Base-by-base conservation (phyloP, 2,797 vertebrate species). In the Periparus ater region DNA sequence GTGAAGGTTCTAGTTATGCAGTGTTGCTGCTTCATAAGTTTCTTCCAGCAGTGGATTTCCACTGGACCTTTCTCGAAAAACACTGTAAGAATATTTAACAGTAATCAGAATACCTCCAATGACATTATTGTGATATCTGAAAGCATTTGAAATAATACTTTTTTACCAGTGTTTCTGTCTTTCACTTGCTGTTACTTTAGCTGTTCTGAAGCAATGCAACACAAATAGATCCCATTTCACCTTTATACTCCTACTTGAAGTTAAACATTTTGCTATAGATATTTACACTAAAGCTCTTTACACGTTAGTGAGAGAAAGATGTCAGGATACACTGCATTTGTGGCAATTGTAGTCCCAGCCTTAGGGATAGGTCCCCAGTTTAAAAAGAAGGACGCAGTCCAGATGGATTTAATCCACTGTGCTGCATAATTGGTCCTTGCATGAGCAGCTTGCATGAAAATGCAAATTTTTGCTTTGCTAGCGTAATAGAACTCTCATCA, bases 391-490 rank as follows among this genome's bases (percentile, higher is more conserved):
- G 60, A 58, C 42, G 50, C 6, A 18, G 14, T 10, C n/a, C 44
- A 72, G 34, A 57, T 58, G 32, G 32, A 81, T 75, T 91, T 86
- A 72, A 78, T 62, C 32, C 61, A 66, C 40, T 45, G 40, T 82
- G 40, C 18, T 70, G 54, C 51, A 58, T 90, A 86, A 91, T 40
- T 75, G 54, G 10, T 78, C 17, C 61, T 90, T 58, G 51, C 58
- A 72, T 54, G 76, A 78, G 42, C 47, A 90, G 14, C 40, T 47
- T 78, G 27, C 62, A 81, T 81, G 73, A 79, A 92, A 89, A 93
- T 72, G 82, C 42, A 63, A 92, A 75, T 68, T 95, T 96, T 86
- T 88, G 32, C 50, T 85, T 88, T 77, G 61, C n/a, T 78, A 75
- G 77, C 27, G 7, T 85, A 75, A 42, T 54, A 68, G 22, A n/a